phyloP scores from a whole-genome alignment of 2,888 invertebrate genomes.

The Sisyra nigra region DNA sequence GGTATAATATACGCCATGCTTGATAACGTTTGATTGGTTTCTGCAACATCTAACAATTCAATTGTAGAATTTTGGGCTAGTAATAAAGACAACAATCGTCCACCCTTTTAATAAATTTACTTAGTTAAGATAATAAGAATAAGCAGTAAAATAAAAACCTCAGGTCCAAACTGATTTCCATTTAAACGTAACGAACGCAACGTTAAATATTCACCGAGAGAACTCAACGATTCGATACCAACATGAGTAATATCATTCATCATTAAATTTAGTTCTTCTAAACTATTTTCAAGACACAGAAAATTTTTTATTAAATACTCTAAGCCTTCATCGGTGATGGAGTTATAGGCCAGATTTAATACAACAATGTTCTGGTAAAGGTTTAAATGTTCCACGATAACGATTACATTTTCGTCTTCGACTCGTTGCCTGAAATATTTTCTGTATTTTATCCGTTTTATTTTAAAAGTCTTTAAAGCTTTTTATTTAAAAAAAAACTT shows the following conservation, averaged over 20 bases:
- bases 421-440: conserved; percentile 25
- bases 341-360: conserved; percentile 37
- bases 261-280: conserved; percentile 37
- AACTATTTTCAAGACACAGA: conserved; percentile 28
- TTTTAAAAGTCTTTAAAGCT: background rate
- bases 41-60: conserved; percentile 35
- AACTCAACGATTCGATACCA: conserved; percentile 24
- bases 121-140: too few relatives aligned
- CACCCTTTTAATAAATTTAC: conserved; percentile 23
- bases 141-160: conserved; percentile 17
- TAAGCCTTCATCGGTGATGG: conserved; percentile 35
- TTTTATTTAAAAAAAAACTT: too few relatives aligned
- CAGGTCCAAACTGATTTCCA: conserved; percentile 39
- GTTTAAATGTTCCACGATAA: conserved; percentile 31
- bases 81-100: conserved; percentile 32
- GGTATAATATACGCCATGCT: conserved; percentile 29
- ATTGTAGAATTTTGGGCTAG: conserved; percentile 30
- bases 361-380: conserved; percentile 30
- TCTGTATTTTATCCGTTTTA: conserved; percentile 15
- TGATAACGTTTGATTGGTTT: conserved; percentile 36
- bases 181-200: conserved; percentile 35
- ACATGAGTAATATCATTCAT: conserved; percentile 33
- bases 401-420: conserved; percentile 30
- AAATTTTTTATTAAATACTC: conserved; percentile 27
- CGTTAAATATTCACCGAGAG: conserved; percentile 21